phyloP scores from a whole-genome alignment of 2,797 vertebrate species.

The Lycodopsis pacificus region DNA sequence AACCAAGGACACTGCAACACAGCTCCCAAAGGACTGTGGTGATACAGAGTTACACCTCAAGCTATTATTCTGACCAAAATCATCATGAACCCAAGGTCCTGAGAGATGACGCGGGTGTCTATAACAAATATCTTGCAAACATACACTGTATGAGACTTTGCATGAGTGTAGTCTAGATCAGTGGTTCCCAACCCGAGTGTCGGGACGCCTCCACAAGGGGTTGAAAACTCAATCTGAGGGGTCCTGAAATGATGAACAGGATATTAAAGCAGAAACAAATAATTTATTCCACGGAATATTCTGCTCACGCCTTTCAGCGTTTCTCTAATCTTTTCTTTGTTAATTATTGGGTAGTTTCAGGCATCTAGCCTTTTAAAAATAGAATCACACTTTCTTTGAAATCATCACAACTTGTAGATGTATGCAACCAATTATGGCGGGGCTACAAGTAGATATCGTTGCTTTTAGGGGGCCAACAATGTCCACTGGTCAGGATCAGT shows the following conservation, averaged over 20 bases:
- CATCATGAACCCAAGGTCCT: slow-evolving; percentile 20
- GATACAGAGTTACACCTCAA: slow-evolving; percentile 35
- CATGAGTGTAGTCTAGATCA: not conserved
- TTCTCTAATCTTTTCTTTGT: not conserved
- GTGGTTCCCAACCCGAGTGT: not conserved
- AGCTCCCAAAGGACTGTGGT: slow-evolving; percentile 51
- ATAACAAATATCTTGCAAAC: slow-evolving; percentile 19
- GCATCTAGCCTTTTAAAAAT: not conserved
- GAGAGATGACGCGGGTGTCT: slow-evolving; percentile 9
- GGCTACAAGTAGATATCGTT: not conserved
- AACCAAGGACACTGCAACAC: slow-evolving; percentile 86
- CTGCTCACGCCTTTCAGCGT: not conserved
- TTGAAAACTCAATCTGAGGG: slow-evolving; percentile 6
- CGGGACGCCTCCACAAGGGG: not conserved
- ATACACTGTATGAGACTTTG: slow-evolving; percentile 6
- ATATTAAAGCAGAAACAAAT: slow-evolving; percentile 11
- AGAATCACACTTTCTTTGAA: not conserved
- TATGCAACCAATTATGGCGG: not conserved
- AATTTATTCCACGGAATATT: not conserved
- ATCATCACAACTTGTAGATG: not conserved
- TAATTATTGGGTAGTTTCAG: not conserved
- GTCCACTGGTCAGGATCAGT: not conserved
- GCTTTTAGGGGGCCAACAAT: not conserved
- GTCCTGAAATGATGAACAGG: not conserved
- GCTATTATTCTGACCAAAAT: slow-evolving; percentile 36